phyloP scores from a whole-genome alignment of 2,113 vertebrate species.

The Dinomys branickii region DNA sequence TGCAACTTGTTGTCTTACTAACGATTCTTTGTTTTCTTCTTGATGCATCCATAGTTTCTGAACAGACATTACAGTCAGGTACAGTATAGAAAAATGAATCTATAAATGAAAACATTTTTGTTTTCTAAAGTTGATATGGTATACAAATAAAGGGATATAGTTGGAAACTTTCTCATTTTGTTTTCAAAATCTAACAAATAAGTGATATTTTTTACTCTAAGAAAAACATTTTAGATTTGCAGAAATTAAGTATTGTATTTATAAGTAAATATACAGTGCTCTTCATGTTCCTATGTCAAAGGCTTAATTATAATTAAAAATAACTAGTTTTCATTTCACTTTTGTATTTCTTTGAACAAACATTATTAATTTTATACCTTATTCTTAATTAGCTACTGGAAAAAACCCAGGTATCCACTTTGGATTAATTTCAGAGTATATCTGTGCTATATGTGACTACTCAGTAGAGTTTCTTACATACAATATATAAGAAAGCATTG shows the following conservation, averaged over 20 bases:
- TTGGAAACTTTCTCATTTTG: constrained; percentile 19
- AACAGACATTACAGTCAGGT: constrained; percentile 99
- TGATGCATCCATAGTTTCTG: constrained; percentile 95
- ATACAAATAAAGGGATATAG: constrained; percentile 18
- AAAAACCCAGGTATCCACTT: background rate
- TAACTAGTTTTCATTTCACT: constrained; percentile 3
- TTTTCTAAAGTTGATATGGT: constrained; percentile 57
- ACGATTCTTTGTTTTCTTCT: constrained; percentile 86
- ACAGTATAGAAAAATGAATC: constrained; percentile 88
- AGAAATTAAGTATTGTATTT: constrained; percentile 33
- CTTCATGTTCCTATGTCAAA: constrained; percentile 16
- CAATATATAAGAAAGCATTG: background rate
- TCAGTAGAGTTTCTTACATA: background rate
- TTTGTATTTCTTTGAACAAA: background rate
- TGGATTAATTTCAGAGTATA: background rate
- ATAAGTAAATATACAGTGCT: background rate
- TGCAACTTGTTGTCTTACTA: constrained; percentile 81
- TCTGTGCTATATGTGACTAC: background rate
- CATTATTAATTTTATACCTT: background rate
- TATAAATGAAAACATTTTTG: constrained; percentile 65
- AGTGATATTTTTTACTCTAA: constrained; percentile 56
- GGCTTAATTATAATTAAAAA: constrained; percentile 11
- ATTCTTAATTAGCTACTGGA: background rate
- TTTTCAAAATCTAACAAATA: background rate
- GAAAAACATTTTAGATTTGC: background rate